phyloP scores from a whole-genome alignment of 2,888 invertebrate genomes.

The Callinectes sapidus region DNA sequence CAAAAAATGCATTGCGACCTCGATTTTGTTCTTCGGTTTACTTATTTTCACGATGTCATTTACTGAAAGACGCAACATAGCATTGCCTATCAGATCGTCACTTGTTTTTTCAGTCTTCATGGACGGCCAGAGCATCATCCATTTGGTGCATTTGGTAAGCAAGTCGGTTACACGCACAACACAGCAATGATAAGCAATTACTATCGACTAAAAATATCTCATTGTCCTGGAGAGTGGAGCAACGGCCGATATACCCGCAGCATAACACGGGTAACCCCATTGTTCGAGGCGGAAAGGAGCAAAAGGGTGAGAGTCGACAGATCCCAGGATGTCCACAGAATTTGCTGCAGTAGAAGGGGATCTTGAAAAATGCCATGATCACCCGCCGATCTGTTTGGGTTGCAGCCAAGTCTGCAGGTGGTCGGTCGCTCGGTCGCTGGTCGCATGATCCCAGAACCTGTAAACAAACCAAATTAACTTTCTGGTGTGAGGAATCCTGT shows the following conservation, averaged over 20 bases:
- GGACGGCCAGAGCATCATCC: background rate
- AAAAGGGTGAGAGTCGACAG: background rate
- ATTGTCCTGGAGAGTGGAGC: background rate
- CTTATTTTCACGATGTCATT: background rate
- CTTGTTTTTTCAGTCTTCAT: background rate
- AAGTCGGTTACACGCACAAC: background rate
- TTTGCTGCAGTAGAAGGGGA: background rate
- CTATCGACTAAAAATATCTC: background rate
- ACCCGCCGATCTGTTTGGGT: background rate
- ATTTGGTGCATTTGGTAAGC: background rate
- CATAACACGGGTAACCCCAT: background rate
- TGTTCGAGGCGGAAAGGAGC: background rate
- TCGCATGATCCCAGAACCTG: background rate
- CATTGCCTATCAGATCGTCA: background rate
- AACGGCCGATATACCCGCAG: background rate
- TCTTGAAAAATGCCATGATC: background rate
- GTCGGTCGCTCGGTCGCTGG: slow-evolving; percentile 20
- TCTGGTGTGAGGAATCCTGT: background rate
- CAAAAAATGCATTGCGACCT: background rate
- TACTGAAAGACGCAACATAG: background rate
- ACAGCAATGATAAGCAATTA: background rate
- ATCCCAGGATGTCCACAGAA: background rate
- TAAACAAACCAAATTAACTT: slow-evolving; percentile 17
- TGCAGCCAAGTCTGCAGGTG: slow-evolving; percentile 24
- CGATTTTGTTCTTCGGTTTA: background rate